A percentile compares a stretch with the other conserved stretches of the same genome.
Evolutionary conservation across 2,797 vertebrate genomes (phyloP).

Genomic region (Psittacula derbiana): DNA sequence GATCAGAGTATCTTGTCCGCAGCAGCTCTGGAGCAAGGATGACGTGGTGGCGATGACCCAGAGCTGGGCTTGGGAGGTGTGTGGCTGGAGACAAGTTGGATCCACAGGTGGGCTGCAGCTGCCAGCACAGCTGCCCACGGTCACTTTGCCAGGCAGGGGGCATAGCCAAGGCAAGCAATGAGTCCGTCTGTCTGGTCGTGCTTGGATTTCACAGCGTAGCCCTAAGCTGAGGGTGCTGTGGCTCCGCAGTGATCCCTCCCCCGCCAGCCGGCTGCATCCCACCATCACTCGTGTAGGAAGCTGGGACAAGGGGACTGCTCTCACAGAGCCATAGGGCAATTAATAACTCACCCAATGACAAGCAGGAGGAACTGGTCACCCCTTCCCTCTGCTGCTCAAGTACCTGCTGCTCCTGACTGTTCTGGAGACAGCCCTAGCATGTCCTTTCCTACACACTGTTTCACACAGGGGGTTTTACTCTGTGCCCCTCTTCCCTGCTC

Average conservation of each 20-base stretch:
- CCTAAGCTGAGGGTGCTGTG: background rate
- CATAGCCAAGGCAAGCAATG: background rate
- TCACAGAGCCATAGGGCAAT: background rate
- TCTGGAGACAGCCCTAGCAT: background rate
- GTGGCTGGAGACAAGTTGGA: background rate
- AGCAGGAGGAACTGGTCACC: background rate
- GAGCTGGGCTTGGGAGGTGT: background rate
- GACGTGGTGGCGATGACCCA: background rate
- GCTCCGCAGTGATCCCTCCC: background rate
- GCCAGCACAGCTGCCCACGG: background rate
- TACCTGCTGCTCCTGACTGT: background rate
- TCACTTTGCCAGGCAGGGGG: accelerated
- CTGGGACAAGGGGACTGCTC: background rate
- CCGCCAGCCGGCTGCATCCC: background rate
- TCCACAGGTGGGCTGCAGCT: background rate
- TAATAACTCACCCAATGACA: background rate
- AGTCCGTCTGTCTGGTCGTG: accelerated
- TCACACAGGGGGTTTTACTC: background rate
- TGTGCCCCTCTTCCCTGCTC: background rate
- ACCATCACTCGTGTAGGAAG: accelerated
- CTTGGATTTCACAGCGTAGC: background rate
- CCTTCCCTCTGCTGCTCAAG: background rate
- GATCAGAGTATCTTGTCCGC: background rate
- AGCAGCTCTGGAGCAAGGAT: background rate
- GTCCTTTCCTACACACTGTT: background rate